Base-by-base conservation (phyloP, 2,113 vertebrate species). In the Aix galericulata region DNA sequence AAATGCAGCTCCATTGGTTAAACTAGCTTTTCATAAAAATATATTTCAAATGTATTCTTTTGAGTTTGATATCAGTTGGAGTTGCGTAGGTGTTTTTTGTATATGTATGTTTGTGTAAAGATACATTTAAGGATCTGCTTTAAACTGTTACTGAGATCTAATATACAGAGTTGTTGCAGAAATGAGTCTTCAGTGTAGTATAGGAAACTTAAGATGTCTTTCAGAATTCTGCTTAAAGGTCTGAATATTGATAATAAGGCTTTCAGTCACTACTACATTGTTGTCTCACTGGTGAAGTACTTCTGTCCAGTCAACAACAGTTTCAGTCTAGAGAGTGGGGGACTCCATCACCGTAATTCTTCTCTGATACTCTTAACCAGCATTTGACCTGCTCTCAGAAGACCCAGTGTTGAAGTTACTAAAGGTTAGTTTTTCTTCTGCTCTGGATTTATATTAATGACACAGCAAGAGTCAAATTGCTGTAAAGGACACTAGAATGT, bases 231-330 rank as follows among this genome's bases (percentile, higher is more conserved):
- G 5, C 59, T 64, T 38, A n/a, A 32, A 82, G 22, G 21, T 71
- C 6, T 84, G 52, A 75, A 36, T 89, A 75, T 55, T 67, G 5
- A 5, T 36, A 59, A 32, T 36, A 64, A 2, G 20, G 56, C 31
- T 42, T 83, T 12, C 32, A 89, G 38, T 71, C 13, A 27, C 56
- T 93, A 13, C 55, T 80, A 5, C 29, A 59, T 74, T 32, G 59
- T 78, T 34, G 6, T 92, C 63, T 67, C 25, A n/a, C 8, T 1
- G 12, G 27, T 82, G 25, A 46, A 87, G 48, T 67, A 55, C 13
- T 71, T 92, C 48, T 2, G 36, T 75, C 42, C 1, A 29, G 52
- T 38, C 0, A 0, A 32, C 48, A 63, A 4, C 34, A 14, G 10
- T 67, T n/a, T 91, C 36, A 20, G 52, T 36, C 26, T 69, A 53